Conservation (phyloP, 2,797 vertebrate species). For the Eospalax fontanierii region DNA sequence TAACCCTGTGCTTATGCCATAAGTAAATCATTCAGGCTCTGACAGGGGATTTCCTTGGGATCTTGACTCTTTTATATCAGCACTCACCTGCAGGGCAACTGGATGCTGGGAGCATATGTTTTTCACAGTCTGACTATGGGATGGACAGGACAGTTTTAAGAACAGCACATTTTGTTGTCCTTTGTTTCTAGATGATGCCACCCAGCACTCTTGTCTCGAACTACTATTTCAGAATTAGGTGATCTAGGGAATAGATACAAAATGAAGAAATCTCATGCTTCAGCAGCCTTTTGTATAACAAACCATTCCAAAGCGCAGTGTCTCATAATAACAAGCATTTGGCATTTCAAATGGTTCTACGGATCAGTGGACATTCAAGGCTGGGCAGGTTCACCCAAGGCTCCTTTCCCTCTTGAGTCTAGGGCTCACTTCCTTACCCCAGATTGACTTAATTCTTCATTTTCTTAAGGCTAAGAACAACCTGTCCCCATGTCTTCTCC, state of each 20-base stretch:
- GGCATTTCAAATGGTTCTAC: background rate
- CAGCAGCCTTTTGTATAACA: conserved; percentile 2
- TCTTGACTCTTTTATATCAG: background rate
- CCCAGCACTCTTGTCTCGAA: background rate
- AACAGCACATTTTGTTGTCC: background rate
- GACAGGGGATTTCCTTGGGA: background rate
- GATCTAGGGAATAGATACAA: background rate
- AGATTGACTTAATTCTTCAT: no score
- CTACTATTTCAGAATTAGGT: conserved; percentile 45
- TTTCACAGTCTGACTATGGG: background rate
- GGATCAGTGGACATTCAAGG: background rate
- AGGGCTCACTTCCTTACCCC: no score
- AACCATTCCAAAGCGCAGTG: background rate
- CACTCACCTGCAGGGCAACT: background rate
- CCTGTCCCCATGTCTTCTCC: background rate
- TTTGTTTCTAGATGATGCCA: conserved; percentile 46
- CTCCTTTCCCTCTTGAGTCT: background rate
- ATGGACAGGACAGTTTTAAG: background rate
- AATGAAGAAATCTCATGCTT: background rate
- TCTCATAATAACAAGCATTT: background rate
- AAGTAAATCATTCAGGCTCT: background rate
- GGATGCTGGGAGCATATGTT: background rate
- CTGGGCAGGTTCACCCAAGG: background rate
- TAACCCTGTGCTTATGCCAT: background rate
- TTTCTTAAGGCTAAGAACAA: no score